A percentile compares a stretch with the other conserved stretches of the same genome.
phyloP scores from a whole-genome alignment of 2,113 vertebrate genomes.

The Argyrosomus japonicus region DNA sequence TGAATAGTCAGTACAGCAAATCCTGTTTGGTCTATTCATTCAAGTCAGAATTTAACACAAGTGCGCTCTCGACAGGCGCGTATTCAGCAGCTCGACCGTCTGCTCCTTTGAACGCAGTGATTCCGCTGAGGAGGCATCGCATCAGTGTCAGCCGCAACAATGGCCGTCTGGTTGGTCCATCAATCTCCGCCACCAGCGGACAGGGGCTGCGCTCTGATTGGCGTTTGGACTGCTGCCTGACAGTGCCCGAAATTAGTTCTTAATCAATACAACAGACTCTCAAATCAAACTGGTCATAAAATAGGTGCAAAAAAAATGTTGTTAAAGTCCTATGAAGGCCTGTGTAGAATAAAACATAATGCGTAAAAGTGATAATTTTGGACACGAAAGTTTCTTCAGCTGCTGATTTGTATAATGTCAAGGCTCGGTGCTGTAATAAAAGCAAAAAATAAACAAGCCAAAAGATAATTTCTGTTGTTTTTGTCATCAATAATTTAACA shows the following conservation, averaged over 20 bases:
- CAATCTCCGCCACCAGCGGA: constrained; percentile 70
- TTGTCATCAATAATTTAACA: background rate
- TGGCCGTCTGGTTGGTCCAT: constrained; percentile 77
- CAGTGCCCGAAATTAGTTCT: constrained; percentile 61
- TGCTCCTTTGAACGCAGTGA: constrained; percentile 73
- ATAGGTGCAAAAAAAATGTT: background rate
- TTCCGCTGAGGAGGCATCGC: constrained; percentile 76
- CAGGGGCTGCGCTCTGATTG: constrained; percentile 65
- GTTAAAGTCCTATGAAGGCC: background rate
- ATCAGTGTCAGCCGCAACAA: constrained; percentile 79
- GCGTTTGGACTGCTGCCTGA: constrained; percentile 56
- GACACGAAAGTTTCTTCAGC: constrained; percentile 9
- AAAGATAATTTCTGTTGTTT: background rate
- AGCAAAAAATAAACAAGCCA: background rate
- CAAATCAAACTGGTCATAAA: constrained; percentile 14
- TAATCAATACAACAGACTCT: constrained; percentile 54
- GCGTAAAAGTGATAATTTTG: background rate
- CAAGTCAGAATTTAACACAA: constrained; percentile 62
- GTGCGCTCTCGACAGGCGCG: constrained; percentile 67
- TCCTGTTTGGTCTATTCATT: constrained; percentile 65
- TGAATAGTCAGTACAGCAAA: constrained; percentile 45
- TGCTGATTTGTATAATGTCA: background rate
- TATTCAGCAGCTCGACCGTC: constrained; percentile 69
- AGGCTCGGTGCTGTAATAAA: background rate
- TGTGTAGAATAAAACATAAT: no score